Conservation (phyloP, 2,113 vertebrate genomes). For the Tautogolabrus adspersus region DNA sequence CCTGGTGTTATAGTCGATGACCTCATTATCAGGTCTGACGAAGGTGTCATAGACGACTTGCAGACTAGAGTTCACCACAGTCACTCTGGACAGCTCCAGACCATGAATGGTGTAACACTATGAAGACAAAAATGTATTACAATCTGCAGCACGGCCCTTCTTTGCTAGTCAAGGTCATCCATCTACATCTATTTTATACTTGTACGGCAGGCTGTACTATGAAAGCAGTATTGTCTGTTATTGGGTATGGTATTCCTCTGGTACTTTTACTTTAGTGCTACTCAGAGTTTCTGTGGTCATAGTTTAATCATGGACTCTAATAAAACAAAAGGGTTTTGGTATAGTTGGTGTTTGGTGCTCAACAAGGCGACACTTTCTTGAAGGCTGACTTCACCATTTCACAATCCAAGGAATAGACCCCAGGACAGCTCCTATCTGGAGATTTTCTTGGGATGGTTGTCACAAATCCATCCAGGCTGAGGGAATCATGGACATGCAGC, state of each 20-base stretch:
- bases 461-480: slow-evolving; percentile 84
- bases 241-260: no score
- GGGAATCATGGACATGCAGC: slow-evolving; percentile 86
- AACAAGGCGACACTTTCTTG: background rate
- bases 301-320: background rate
- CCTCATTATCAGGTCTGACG: slow-evolving; percentile 85
- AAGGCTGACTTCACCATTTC: slow-evolving; percentile 77
- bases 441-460: slow-evolving; percentile 65
- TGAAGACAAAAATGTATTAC: slow-evolving; percentile 1
- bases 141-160: background rate
- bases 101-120: slow-evolving; percentile 87
- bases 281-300: background rate
- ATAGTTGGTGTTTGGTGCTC: background rate
- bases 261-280: background rate
- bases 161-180: background rate
- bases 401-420: slow-evolving; percentile 85
- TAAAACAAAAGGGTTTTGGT: background rate
- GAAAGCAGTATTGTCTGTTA: no score
- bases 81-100: slow-evolving; percentile 85
- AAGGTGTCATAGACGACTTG: slow-evolving; percentile 85
- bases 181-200: background rate
- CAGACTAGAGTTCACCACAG: slow-evolving; percentile 82
- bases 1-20: slow-evolving; percentile 87
- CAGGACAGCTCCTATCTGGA: slow-evolving; percentile 60
- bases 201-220: background rate